phyloP scores from a whole-genome alignment of 2,113 vertebrate genomes.

The Phrynosoma platyrhinos region DNA sequence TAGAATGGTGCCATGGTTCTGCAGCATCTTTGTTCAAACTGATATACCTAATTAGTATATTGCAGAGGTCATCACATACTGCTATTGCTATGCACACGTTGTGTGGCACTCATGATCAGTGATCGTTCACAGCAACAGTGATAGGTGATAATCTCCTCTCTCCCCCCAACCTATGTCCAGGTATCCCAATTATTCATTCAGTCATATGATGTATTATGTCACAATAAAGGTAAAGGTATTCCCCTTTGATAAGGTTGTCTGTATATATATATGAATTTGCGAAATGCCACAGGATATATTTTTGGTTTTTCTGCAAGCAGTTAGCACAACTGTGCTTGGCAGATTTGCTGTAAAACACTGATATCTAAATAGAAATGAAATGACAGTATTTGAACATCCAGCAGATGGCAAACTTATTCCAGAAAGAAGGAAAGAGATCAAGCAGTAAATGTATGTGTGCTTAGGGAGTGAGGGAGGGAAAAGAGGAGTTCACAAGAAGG shows the following conservation, averaged over 20 bases:
- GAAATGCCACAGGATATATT: not conserved
- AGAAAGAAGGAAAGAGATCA: fast-evolving
- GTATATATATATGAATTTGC: not conserved
- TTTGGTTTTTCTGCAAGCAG: not conserved
- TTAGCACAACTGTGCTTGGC: not conserved
- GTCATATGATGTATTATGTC: not conserved
- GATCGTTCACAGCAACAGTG: too few relatives aligned
- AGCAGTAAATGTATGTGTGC: not conserved
- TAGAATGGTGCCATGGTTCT: too few relatives aligned
- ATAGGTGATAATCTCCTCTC: too few relatives aligned
- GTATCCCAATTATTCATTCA: not conserved
- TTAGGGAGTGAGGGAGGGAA: not conserved
- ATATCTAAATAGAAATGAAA: not conserved
- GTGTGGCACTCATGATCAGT: too few relatives aligned
- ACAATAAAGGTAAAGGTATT: not conserved
- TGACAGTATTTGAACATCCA: not conserved
- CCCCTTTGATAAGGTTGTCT: too few relatives aligned
- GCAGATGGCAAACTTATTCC: not conserved
- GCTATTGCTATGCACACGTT: too few relatives aligned
- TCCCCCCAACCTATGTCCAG: not conserved
- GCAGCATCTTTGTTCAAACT: too few relatives aligned
- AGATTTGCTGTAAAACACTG: not conserved
- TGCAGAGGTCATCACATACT: too few relatives aligned
- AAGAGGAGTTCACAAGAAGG: fast-evolving
- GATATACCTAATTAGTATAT: too few relatives aligned